Conservation (phyloP, 2,888 invertebrate species). For the Exephanes ischioxanthus region DNA sequence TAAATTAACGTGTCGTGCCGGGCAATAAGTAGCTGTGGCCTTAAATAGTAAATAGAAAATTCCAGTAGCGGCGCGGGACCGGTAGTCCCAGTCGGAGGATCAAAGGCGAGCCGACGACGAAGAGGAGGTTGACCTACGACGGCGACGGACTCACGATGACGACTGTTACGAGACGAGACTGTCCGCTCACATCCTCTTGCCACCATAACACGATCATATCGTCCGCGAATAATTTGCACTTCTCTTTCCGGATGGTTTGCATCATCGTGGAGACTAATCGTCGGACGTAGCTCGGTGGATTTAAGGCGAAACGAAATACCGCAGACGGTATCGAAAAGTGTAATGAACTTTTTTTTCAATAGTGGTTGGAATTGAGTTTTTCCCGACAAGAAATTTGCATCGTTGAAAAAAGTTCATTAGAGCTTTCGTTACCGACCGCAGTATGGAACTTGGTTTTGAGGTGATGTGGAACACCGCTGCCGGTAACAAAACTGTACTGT, state of each 20-base stretch:
- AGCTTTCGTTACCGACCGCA: no score
- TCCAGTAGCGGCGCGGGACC: constrained; percentile 71
- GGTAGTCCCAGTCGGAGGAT: constrained; percentile 66
- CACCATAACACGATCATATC: background rate
- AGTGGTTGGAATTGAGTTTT: background rate
- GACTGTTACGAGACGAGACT: constrained; percentile 23
- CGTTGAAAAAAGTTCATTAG: no score
- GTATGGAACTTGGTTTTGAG: no score
- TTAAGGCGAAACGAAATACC: background rate
- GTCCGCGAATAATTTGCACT: background rate
- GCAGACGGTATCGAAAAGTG: no score
- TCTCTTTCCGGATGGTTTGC: background rate
- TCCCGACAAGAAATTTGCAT: no score
- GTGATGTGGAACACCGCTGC: no score
- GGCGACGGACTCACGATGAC: constrained; percentile 25
- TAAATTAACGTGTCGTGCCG: constrained; percentile 78
- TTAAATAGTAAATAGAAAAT: constrained; percentile 78
- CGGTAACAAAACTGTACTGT: no score
- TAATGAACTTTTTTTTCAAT: background rate
- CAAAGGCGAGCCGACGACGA: constrained; percentile 60
- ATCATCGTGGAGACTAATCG: background rate
- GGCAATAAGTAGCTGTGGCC: constrained; percentile 75
- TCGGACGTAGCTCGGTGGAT: background rate
- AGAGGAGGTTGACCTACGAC: constrained; percentile 22
- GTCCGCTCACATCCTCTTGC: constrained; percentile 4